A percentile compares a stretch with the other conserved stretches of the same genome.
These are phyloP conservation scores for Ochropleura plecta DNA, from an alignment of 2,888 invertebrate species.

Conservation along the genomic window DNA sequence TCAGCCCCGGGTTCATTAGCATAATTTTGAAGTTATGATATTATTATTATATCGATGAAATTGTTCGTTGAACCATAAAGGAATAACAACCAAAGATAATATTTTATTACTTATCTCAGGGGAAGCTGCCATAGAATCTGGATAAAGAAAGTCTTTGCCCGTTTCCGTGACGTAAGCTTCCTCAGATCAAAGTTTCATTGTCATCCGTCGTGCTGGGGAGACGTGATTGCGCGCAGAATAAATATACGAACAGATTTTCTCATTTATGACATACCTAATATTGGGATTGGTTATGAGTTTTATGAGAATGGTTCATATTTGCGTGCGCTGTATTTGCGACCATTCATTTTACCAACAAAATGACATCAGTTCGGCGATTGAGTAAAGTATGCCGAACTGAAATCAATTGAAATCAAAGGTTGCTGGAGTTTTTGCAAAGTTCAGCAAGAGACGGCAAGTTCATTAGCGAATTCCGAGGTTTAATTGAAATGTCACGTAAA, in stretches of 20 bases:
- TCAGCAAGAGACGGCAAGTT: conserved; percentile 73
- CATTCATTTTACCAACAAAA: conserved; percentile 17
- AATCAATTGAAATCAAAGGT: conserved; percentile 76
- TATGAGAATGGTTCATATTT: conserved; percentile 18
- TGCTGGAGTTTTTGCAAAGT: conserved; percentile 77
- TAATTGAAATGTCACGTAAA: conserved; percentile 84
- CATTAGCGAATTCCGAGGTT: conserved; percentile 80
- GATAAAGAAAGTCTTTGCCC: conserved; percentile 43
- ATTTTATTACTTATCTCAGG: conserved; percentile 56
- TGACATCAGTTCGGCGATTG: conserved; percentile 15
- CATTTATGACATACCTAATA: conserved; percentile 45
- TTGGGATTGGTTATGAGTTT: conserved; percentile 27
- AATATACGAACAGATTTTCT: conserved; percentile 42
- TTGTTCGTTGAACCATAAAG: conserved; percentile 51
- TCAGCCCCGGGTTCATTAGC: conserved; percentile 56
- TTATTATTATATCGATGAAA: conserved; percentile 60
- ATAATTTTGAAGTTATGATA: conserved; percentile 65
- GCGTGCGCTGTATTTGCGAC: conserved; percentile 16
- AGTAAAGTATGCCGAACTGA: conserved; percentile 62
- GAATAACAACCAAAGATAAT: conserved; percentile 61
- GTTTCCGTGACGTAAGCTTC: conserved; percentile 54
- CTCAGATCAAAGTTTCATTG: conserved; percentile 58
- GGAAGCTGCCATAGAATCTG: conserved; percentile 51
- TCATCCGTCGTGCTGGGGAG: conserved; percentile 36
- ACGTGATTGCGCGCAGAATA: conserved; percentile 52